Evolutionary conservation across 2,888 invertebrate genomes (phyloP), one percentile per base, ranked within the genome.

Genomic region (Rugalucina vietnamica): DNA sequence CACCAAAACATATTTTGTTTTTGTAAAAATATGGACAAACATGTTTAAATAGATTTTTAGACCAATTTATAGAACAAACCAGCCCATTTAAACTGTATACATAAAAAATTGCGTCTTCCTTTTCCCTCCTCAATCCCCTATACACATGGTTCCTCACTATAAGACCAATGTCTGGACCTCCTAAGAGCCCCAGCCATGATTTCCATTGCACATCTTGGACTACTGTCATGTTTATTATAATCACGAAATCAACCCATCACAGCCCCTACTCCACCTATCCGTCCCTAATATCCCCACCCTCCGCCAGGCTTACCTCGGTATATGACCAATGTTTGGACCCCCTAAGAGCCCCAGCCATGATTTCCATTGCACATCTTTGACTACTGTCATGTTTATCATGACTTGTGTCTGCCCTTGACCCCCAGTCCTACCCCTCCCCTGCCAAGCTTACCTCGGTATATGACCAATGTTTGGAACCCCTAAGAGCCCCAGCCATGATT

Each of bases 381-480:
- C 96, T 96, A 87, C 97, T 97, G 93, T 98, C 98, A 85, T 97
- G 96, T 70, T 96, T 96, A 83, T 97, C 97, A 5, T 91, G 93
- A 74, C 92, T 92, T 0, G 90, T 93, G 84, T 95, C 94, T 21
- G 86, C 83, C 0, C n/a, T n/a, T n/a, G n/a, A n/a, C n/a, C n/a
- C n/a, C n/a, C n/a, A n/a, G n/a, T n/a, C n/a, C n/a, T n/a, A n/a
- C n/a, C n/a, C n/a, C n/a, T n/a, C n/a, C n/a, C n/a, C n/a, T n/a
- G n/a, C 29, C 1, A 27, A 1, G 54, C 69, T 54, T 82, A 94
- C 94, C 93, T 93, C 96, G 0, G 95, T 95, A 88, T 96, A 97
- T 0, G 96, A 95, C 98, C 98, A 98, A 95, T 97, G 97, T 89
- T 98, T 97, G 34, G 97, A 96, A 1, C 98, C 98, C n/a, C 97